A percentile compares a stretch with the other conserved stretches of the same genome.
Conservation (phyloP, 2,888 invertebrate genomes). For the Cybosia mesomella region DNA sequence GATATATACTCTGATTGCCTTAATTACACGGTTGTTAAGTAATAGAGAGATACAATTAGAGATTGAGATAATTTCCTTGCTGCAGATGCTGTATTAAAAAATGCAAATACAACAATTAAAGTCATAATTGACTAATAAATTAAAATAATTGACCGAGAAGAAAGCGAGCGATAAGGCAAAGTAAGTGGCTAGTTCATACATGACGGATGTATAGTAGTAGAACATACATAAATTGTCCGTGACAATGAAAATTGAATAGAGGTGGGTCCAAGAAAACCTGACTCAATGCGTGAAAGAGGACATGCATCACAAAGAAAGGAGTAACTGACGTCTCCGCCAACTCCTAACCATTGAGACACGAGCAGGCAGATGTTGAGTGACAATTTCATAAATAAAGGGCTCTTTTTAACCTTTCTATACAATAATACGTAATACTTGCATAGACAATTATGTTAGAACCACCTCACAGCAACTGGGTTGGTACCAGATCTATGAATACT, state of each 20-base stretch:
- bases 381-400: too few relatives aligned
- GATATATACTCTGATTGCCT: not conserved
- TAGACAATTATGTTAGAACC: too few relatives aligned
- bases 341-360: not conserved
- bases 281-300: too few relatives aligned
- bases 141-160: not conserved
- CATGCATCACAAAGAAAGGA: too few relatives aligned
- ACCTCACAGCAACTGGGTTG: too few relatives aligned
- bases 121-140: conserved; percentile 1
- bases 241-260: not conserved
- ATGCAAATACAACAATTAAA: not conserved
- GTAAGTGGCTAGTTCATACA: too few relatives aligned
- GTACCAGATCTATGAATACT: not conserved
- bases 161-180: not conserved
- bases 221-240: not conserved
- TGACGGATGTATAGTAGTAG: not conserved
- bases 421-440: too few relatives aligned
- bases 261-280: too few relatives aligned
- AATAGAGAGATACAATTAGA: not conserved
- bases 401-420: too few relatives aligned
- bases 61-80: not conserved
- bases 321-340: too few relatives aligned
- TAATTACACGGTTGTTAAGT: not conserved
- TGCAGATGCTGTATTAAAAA: not conserved
- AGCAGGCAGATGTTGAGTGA: not conserved